phyloP scores from a whole-genome alignment of 1,140 invertebrate species.

The Helicoverpa armigera region DNA sequence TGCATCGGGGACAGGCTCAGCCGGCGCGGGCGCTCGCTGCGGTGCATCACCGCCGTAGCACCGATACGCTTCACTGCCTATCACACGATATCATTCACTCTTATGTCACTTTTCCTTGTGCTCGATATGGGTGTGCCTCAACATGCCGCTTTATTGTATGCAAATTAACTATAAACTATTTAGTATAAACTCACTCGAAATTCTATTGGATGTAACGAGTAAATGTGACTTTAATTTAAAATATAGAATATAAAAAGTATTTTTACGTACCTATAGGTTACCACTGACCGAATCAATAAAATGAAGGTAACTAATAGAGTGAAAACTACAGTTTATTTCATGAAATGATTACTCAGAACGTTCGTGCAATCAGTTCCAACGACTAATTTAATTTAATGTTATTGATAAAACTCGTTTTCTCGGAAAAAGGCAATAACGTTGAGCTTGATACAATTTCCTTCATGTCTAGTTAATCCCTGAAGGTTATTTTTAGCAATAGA shows the following conservation, averaged over 20 bases:
- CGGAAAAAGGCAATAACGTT: neutral
- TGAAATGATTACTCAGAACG: neutral
- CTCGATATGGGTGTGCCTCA: constrained; percentile 42
- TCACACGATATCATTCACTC: constrained; percentile 44
- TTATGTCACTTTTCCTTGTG: constrained; percentile 47
- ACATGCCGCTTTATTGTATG: constrained; percentile 54
- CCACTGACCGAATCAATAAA: too few species aligned
- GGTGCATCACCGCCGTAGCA: constrained; percentile 48
- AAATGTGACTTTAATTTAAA: constrained; percentile 40
- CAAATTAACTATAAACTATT: constrained; percentile 49
- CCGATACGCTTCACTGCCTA: constrained; percentile 52
- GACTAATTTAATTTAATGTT: neutral
- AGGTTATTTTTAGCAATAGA: constrained; percentile 1
- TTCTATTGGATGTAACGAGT: constrained; percentile 8
- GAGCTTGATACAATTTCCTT: neutral
- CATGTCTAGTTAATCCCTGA: neutral
- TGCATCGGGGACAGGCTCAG: constrained; percentile 60
- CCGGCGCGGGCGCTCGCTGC: constrained; percentile 40
- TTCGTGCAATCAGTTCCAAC: constrained; percentile 5
- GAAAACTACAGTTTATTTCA: too few species aligned
- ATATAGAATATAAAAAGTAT: neutral
- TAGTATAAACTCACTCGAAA: constrained; percentile 2
- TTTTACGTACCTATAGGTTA: neutral
- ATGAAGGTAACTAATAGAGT: too few species aligned
- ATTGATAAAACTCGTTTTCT: neutral